Evolutionary conservation across 2,888 invertebrate species (phyloP).

Genomic region (Cephonodes hylas): DNA sequence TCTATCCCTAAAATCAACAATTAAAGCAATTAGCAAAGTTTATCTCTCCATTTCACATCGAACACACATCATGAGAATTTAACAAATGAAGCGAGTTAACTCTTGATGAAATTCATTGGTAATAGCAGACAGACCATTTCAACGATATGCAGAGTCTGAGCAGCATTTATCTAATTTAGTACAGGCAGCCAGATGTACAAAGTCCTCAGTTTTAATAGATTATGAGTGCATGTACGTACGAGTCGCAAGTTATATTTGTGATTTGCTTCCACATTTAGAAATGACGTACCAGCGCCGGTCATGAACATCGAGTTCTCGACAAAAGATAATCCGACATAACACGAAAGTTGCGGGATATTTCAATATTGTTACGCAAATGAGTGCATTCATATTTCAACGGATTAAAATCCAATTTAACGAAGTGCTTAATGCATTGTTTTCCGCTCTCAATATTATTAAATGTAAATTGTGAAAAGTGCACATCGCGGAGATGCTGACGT

Average conservation of each 20-base stretch:
- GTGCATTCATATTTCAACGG: neutral
- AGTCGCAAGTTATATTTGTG: constrained; percentile 18
- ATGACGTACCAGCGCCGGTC: constrained; percentile 26
- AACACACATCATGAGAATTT: too few relatives aligned
- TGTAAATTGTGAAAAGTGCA: too few relatives aligned
- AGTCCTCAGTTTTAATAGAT: constrained; percentile 20
- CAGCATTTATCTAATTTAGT: constrained; percentile 40
- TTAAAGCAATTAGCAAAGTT: too few relatives aligned
- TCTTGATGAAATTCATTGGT: neutral
- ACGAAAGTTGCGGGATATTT: neutral
- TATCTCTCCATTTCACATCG: too few relatives aligned
- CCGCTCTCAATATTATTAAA: neutral
- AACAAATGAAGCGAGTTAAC: neutral
- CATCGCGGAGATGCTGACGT: too few relatives aligned
- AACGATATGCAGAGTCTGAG: neutral
- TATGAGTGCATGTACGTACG: constrained; percentile 1
- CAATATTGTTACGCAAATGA: neutral
- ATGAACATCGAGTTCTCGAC: constrained; percentile 14
- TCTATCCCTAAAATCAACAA: too few relatives aligned
- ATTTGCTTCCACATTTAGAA: constrained; percentile 33
- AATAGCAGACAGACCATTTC: neutral
- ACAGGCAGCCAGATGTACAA: constrained; percentile 25
- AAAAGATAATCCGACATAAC: constrained; percentile 4
- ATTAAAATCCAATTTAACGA: neutral
- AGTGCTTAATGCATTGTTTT: neutral